These are phyloP conservation scores for Megaptera novaeangliae DNA, from an alignment of 2,113 vertebrate species.

Conservation along the genomic window DNA sequence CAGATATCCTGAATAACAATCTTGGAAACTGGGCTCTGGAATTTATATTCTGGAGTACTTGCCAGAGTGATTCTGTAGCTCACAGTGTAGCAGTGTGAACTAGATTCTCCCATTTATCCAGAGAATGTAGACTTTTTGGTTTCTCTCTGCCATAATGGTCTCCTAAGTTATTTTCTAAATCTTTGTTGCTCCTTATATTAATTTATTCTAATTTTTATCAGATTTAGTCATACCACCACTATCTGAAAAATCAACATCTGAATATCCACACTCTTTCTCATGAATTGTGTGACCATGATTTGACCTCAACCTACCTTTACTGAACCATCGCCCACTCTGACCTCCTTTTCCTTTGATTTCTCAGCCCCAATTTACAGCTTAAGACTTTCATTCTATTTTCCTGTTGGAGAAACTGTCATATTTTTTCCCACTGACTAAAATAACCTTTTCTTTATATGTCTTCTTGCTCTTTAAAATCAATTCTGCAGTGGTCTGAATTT, in stretches of 20 bases:
- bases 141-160: neutral
- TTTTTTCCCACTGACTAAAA: neutral
- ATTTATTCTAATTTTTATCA: neutral
- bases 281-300: neutral
- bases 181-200: neutral
- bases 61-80: neutral
- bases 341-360: neutral
- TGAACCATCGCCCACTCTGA: neutral
- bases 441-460: neutral
- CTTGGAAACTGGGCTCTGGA: neutral
- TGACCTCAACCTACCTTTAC: neutral
- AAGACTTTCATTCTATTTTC: neutral
- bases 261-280: neutral
- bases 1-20: neutral
- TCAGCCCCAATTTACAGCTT: neutral
- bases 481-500: neutral
- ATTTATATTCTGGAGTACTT: neutral
- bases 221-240: neutral
- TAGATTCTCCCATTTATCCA: neutral
- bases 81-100: neutral
- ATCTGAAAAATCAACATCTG: neutral
- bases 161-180: neutral
- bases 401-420: neutral
- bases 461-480: neutral
- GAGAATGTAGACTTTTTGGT: neutral